A percentile compares a stretch with the other conserved stretches of the same genome.
phyloP scores from a whole-genome alignment of 1,140 invertebrate genomes.

The Ridgeia piscesae region DNA sequence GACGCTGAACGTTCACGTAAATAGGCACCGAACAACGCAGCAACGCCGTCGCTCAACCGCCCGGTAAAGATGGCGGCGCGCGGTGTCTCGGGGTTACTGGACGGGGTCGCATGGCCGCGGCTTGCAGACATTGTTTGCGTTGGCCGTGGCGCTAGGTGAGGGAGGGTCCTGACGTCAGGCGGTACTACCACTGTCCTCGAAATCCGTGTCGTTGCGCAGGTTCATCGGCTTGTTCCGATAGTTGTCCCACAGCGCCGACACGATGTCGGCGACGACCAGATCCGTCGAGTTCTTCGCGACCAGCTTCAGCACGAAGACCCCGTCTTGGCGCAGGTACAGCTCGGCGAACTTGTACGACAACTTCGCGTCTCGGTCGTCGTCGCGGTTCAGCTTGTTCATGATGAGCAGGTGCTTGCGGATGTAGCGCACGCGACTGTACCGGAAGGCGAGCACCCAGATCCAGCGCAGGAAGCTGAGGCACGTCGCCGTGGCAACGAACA shows the following conservation, averaged over 20 bases:
- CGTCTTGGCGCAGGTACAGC: slow-evolving; percentile 34
- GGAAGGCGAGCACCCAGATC: slow-evolving; percentile 40
- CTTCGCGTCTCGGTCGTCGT: slow-evolving; percentile 28
- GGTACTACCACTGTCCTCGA: slow-evolving; percentile 28
- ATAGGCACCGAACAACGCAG: background rate
- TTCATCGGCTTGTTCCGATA: slow-evolving; percentile 31
- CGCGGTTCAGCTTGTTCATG: slow-evolving; percentile 30
- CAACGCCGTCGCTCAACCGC: background rate
- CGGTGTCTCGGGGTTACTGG: background rate
- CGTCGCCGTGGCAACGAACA: slow-evolving; percentile 60
- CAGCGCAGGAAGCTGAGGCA: slow-evolving; percentile 55
- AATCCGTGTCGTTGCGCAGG: slow-evolving; percentile 21
- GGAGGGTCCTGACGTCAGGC: slow-evolving; percentile 15
- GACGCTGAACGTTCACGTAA: background rate
- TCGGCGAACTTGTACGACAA: slow-evolving; percentile 32
- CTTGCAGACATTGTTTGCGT: background rate
- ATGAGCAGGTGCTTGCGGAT: slow-evolving; percentile 55
- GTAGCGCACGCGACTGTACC: slow-evolving; percentile 50
- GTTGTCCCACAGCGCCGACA: slow-evolving; percentile 48
- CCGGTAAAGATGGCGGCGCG: background rate
- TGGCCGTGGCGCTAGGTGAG: background rate
- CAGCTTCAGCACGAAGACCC: slow-evolving; percentile 35
- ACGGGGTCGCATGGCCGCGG: background rate
- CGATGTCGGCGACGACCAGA: slow-evolving; percentile 35
- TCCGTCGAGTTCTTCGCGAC: slow-evolving; percentile 34